A percentile compares a stretch with the other conserved stretches of the same genome.
Conservation (phyloP, 2,797 vertebrate species). For the Chiloscyllium punctatum region DNA sequence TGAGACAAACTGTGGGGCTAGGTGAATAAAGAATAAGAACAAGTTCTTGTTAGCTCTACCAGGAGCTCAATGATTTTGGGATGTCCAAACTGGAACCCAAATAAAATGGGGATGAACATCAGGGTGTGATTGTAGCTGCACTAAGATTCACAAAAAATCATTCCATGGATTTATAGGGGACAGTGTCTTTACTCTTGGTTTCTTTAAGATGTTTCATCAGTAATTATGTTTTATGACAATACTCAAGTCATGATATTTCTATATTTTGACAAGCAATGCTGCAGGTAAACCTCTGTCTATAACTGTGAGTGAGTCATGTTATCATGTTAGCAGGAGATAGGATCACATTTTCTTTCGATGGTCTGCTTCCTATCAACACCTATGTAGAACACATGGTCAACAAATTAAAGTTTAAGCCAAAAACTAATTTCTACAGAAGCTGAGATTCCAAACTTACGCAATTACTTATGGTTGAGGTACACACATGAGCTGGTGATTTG, state of each 20-base stretch:
- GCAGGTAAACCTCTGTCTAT: not conserved
- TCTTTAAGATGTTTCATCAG: not conserved
- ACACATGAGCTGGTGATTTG: not conserved
- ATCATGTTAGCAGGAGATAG: not conserved
- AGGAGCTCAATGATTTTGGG: too few relatives aligned
- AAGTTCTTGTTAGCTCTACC: too few relatives aligned
- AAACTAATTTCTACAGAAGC: not conserved
- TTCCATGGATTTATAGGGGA: not conserved
- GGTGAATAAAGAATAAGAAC: too few relatives aligned
- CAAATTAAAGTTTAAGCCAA: not conserved
- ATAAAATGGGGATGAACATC: too few relatives aligned
- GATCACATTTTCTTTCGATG: not conserved
- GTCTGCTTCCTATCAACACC: not conserved
- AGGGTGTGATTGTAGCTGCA: too few relatives aligned
- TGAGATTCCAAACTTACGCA: not conserved
- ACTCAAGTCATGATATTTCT: not conserved
- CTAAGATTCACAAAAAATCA: not conserved
- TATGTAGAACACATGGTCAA: not conserved
- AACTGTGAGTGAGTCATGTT: not conserved
- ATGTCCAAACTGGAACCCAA: too few relatives aligned
- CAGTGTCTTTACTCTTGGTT: not conserved
- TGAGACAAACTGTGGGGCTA: too few relatives aligned
- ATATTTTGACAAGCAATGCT: not conserved
- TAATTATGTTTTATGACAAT: not conserved
- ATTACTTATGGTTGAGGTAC: not conserved